Base-by-base conservation (phyloP, 1,140 invertebrate genomes). In the Hyles vespertilio region DNA sequence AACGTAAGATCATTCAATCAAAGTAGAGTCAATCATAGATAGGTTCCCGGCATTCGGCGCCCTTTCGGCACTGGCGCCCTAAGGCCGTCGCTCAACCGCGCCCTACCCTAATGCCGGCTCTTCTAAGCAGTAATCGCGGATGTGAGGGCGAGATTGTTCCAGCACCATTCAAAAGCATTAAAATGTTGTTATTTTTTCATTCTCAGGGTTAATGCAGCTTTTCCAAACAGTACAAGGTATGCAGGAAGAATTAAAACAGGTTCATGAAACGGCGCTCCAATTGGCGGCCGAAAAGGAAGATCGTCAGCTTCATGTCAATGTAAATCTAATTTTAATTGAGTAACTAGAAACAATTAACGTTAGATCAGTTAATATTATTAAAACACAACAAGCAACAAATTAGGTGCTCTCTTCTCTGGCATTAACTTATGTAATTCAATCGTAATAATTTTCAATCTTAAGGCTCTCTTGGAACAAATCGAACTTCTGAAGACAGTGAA, bases 401-500 rank as follows among this genome's bases (percentile, higher is more conserved):
- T 22, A 22, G 22, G 22, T 22, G 22, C 22, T 22, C 22, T 22
- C 22, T 22, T 22, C 22, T 22, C 22, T 22, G 22, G 22, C 2
- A 22, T 22, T 22, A 22, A 22, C 22, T 22, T 1, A 22, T 22
- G 22, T 22, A 22, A 22, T 22, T 22, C 3, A 11, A 12, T 50
- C 22, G 7, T n/a, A 7, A 8, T n/a, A 11, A 5, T 5, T 50
- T 11, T n/a, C 10, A 4, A 32, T n/a, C 44, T 56, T 46, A 50
- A 92, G 91, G 79, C 78, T 10, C 59, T 92, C 3, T 58, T 89
- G 40, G 90, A 92, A 64, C 90, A 92, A 78, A 86, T 92, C 44
- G 90, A 92, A 61, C 46, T 91, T 22, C 50, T 92, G 44, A 92
- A 91, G 67, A 88, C 74, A 0, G 72, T 85, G 32, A 93, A 95